Percentiles rank a stretch among this genome's conserved stretches.
phyloP scores from a whole-genome alignment of 2,888 invertebrate genomes.

The Zygogramma bicolorata region DNA sequence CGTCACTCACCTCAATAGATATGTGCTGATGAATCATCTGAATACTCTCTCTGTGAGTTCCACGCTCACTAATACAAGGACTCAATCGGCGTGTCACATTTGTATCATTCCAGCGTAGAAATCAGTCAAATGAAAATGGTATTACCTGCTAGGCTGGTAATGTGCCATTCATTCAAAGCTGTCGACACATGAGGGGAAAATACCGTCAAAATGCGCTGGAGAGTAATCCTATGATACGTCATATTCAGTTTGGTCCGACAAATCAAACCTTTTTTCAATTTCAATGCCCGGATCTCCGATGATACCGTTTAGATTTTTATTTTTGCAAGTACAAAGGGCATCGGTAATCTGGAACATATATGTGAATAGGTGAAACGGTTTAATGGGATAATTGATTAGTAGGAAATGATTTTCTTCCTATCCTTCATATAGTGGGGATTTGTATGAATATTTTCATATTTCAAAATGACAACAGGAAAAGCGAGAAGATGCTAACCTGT shows the following conservation, averaged over 20 bases:
- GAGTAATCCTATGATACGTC: background rate
- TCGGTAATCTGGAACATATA: background rate
- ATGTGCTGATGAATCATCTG: no score
- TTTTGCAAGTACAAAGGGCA: background rate
- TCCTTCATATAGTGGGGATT: background rate
- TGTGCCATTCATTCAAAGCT: background rate
- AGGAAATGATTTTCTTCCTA: background rate
- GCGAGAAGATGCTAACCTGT: no score
- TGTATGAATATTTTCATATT: background rate
- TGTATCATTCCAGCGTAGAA: background rate
- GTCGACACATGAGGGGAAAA: background rate
- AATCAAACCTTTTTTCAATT: slow-evolving; percentile 40
- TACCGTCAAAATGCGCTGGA: background rate
- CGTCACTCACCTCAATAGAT: no score
- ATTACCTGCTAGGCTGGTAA: background rate
- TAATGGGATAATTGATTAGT: background rate
- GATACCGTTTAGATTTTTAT: slow-evolving; percentile 20
- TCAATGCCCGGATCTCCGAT: slow-evolving; percentile 24
- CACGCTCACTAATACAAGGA: no score
- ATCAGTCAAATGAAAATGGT: background rate
- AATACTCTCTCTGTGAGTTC: no score
- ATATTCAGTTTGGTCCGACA: slow-evolving; percentile 26
- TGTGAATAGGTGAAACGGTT: background rate
- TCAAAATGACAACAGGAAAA: no score
- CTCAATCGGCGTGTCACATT: no score